These are phyloP conservation scores for Heliconius himera DNA, from an alignment of 1,140 invertebrate species.

Conservation along the genomic window DNA sequence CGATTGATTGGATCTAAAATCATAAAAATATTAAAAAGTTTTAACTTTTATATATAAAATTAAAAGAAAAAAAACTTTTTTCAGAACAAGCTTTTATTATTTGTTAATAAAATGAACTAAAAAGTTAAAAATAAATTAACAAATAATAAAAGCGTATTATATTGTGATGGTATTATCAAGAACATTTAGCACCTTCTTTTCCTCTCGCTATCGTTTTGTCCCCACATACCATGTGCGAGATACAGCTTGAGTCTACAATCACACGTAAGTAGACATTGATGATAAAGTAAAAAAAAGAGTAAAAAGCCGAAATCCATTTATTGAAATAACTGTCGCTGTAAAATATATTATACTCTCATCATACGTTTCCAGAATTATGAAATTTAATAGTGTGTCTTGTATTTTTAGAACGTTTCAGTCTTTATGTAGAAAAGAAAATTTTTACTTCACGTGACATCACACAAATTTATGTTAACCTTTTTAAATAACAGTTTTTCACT, in stretches of 20 bases:
- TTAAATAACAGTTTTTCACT: background rate
- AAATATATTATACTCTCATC: background rate
- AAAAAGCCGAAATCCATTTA: background rate
- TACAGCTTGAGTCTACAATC: background rate
- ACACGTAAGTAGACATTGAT: background rate
- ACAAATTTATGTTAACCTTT: background rate
- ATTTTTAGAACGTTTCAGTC: conserved; percentile 8
- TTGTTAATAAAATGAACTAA: too few relatives aligned
- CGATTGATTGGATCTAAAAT: too few relatives aligned
- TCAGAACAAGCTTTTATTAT: too few relatives aligned
- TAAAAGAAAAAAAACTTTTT: too few relatives aligned
- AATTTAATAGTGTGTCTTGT: background rate
- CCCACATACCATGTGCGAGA: too few relatives aligned
- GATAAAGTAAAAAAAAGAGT: background rate
- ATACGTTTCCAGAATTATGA: conserved; percentile 1
- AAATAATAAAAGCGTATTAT: too few relatives aligned
- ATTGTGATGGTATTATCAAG: too few relatives aligned
- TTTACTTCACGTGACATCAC: background rate
- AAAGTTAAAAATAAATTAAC: too few relatives aligned
- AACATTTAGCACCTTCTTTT: too few relatives aligned
- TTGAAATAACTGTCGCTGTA: background rate
- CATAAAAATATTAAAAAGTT: too few relatives aligned
- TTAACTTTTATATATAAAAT: too few relatives aligned
- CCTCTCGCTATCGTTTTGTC: too few relatives aligned
- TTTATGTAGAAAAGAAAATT: background rate